phyloP scores from a whole-genome alignment of 1,140 invertebrate genomes.

The Wiebesia pumilae region DNA sequence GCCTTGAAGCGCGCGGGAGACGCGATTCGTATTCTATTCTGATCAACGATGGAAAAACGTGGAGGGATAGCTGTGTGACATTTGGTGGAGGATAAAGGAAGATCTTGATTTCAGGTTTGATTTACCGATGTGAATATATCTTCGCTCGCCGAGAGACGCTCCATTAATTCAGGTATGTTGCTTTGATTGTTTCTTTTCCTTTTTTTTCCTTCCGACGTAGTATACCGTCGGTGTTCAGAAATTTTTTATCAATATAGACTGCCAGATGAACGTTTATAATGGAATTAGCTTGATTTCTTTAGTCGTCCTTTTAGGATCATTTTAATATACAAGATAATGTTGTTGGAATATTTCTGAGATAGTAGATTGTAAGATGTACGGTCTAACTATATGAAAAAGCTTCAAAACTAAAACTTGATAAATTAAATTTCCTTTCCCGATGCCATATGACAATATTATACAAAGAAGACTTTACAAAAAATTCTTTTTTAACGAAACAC shows the following conservation, averaged over 20 bases:
- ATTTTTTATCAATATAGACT: background rate
- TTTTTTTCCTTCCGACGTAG: background rate
- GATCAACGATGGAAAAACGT: background rate
- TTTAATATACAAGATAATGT: background rate
- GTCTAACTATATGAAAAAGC: too few relatives aligned
- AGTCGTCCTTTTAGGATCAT: background rate
- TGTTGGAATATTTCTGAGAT: background rate
- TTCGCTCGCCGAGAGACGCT: background rate
- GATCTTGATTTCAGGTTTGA: slow-evolving; percentile 39
- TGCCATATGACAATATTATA: too few relatives aligned
- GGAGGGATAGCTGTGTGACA: background rate
- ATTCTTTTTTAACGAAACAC: too few relatives aligned
- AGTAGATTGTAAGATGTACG: too few relatives aligned
- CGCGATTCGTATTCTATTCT: slow-evolving; percentile 16
- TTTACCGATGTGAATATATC: slow-evolving; percentile 26
- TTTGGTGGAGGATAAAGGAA: slow-evolving; percentile 18
- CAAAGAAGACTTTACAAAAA: too few relatives aligned
- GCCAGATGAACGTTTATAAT: background rate
- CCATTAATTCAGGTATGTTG: background rate
- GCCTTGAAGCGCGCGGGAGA: background rate
- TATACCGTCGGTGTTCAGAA: background rate
- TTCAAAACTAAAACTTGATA: too few relatives aligned
- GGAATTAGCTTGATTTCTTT: background rate
- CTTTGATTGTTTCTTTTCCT: slow-evolving; percentile 19
- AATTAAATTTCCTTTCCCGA: too few relatives aligned